Evolutionary conservation across 2,113 vertebrate species (phyloP), one percentile per base, ranked within the genome.

Genomic region (Hemibagrus wyckioides): DNA sequence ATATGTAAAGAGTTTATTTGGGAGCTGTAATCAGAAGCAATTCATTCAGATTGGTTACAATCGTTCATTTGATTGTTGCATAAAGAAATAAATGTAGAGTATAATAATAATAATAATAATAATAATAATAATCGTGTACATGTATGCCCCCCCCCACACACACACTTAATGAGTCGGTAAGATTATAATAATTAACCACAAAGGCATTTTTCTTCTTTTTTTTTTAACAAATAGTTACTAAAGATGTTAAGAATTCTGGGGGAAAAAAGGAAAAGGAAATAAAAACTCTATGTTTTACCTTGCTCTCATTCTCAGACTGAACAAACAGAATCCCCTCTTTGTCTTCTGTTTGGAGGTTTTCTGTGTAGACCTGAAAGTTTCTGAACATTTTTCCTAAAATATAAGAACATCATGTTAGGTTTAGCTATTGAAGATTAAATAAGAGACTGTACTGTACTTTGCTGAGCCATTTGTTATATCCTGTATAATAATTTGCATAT

Each of bases 291-390:
- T 36, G 67, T 71, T 3, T 19, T 4, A 96, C 96, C 92, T 96
- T 93, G 7, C 90, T 92, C 69, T 65, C 88, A 86, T 8, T 90
- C 91, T 91, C 79, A 23, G 19, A 39, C 17, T 81, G 85, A 85
- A 85, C 79, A 69, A 93, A 88, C 48, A 96, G 80, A 89, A 97
- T 95, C 77, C 93, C 93, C 88, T 96, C 91, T 92, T 94, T 95
- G 82, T 96, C 95, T n/a, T 96, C 95, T n/a, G 94, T 92, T 89
- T 94, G 59, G 76, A 94, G 89, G 85, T 93, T 94, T 87, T 90
- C 96, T 95, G 92, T 85, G 87, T 91, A 89, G 83, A 39, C 90
- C 89, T 86, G 80, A 83, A 90, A 79, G 44, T 86, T 86, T 86
- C 83, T 85, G n/a, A 90, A 85, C 85, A 88, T 61, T 48, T 82